Base-by-base conservation (phyloP, 1,140 invertebrate genomes). In the Physella acuta region DNA sequence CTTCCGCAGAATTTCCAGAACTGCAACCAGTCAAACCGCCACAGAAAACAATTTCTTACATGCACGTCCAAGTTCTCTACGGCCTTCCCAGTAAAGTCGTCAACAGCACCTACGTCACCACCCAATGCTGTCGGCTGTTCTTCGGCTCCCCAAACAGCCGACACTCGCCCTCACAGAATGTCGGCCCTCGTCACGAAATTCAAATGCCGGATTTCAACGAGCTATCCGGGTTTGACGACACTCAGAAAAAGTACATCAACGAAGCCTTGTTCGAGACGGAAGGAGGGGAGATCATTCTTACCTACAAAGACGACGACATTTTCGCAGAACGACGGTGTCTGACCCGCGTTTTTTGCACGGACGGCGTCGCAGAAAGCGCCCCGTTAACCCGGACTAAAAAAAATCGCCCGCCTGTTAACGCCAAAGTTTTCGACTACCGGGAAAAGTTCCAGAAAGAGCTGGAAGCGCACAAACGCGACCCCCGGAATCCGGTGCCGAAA, bases 81-180 rank as follows among this genome's bases (percentile, higher is more conserved):
- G 59, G 59, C n/a, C 36, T 24, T 16, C 59, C 59, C 14, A 36
- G 33, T 26, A 44, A 26, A 39, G 37, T 24, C 2, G 20, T 44
- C 3, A 44, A 39, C 16, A 4, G 33, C 14, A 37, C 59, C 26
- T 44, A 33, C n/a, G 11, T 8, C 1, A 61, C 20, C 4, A 39
- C 3, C 59, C 36, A 44, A 11, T 20, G 59, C n/a, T 61, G 59
- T 34, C 11, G 59, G 16, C 59, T 61, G 33, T 61, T 61, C 36
- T 61, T 24, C 26, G 59, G 59, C 34, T 61, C 59, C 37, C 31
- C 37, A 2, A 39, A 61, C 37, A n/a, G 36, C 39, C 8, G 39
- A 20, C 8, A 8, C 39, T 11, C 8, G 20, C 8, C 39, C 39
- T 11, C 8, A 44, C 8, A 8, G 39, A 20, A 44, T 20, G 20